A percentile compares a stretch with the other conserved stretches of the same genome.
phyloP scores from a whole-genome alignment of 2,888 invertebrate genomes.

The Dromius quadrimaculatus region DNA sequence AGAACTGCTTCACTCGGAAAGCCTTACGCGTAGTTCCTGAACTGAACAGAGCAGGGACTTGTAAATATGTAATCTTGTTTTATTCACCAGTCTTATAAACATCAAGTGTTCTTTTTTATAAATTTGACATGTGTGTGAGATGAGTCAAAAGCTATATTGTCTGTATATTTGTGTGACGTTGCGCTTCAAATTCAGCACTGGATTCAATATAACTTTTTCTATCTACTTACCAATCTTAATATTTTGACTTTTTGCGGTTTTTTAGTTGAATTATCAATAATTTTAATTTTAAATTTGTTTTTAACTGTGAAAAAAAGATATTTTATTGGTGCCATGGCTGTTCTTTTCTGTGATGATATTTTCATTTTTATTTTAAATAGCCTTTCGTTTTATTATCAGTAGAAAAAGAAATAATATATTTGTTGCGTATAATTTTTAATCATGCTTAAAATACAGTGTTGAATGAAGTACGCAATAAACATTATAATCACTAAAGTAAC shows the following conservation, averaged over 20 bases:
- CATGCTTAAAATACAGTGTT: slow-evolving; percentile 43
- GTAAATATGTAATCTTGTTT: slow-evolving; percentile 45
- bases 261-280: slow-evolving; percentile 28
- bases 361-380: slow-evolving; percentile 22
- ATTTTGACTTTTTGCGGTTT: slow-evolving; percentile 18
- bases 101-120: slow-evolving; percentile 42
- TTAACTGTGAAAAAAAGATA: slow-evolving; percentile 33
- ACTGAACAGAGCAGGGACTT: slow-evolving; percentile 27
- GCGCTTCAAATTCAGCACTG: slow-evolving; percentile 48
- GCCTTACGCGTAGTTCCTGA: slow-evolving; percentile 43
- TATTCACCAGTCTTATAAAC: slow-evolving; percentile 30
- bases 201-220: slow-evolving; percentile 38
- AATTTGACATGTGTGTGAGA: slow-evolving; percentile 47
- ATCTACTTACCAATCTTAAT: slow-evolving; percentile 22
- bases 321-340: slow-evolving; percentile 49
- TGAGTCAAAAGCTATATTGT: slow-evolving; percentile 47
- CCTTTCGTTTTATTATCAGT: slow-evolving; percentile 6
- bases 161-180: slow-evolving; percentile 47
- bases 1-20: slow-evolving; percentile 36
- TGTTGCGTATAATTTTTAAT: slow-evolving; percentile 40
- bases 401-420: slow-evolving; percentile 16
- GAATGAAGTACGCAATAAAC: slow-evolving; percentile 50
- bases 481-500: slow-evolving; percentile 50
- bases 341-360: slow-evolving; percentile 46
- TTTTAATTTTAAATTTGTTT: slow-evolving; percentile 32